Evolutionary conservation across 1,140 invertebrate species (phyloP), one percentile per base, ranked within the genome.

Genomic region (Frieseomelitta varia): DNA sequence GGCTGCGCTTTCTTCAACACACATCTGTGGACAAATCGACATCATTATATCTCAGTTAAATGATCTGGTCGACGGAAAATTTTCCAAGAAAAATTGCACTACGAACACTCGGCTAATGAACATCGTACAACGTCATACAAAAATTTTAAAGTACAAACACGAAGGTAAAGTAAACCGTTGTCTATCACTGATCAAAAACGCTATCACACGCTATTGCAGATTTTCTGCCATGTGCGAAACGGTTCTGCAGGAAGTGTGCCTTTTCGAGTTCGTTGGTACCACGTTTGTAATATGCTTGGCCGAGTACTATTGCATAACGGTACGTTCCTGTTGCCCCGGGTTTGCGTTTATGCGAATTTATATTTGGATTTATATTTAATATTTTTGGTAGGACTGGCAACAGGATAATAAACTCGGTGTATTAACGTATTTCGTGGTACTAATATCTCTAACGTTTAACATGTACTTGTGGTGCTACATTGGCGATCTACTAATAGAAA

Each of bases 391-490:
- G 39, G 39, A 47, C 39, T 47, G 39, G 39, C 81, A 92, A 81
- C 74, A 84, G 24, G 69, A 85, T 34, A 80, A 92, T 84, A 84
- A 24, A 15, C n/a, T 90, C 61, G 30, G 81, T 21, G 56, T 91
- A 27, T 65, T 65, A 30, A 84, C 71, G 14, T 91, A 91, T 34
- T 81, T 71, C 21, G 55, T 89, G 53, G 30, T 92, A n/a, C 39
- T 93, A 0, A 56, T 89, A 55, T 90, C 91, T 19, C 81, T 91
- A n/a, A 89, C 78, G 1, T 90, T 92, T 47, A 92, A 93, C 83
- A 87, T 92, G 53, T 92, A 89, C 53, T 90, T 93, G 56, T 90
- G 90, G 34, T 92, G 92, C 19, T 87, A 89, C 21, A 91, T 93
- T 30, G 91, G 91, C 4, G 88, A 92, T n/a, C 65, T 91, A 30